A percentile compares a stretch with the other conserved stretches of the same genome.
Conservation (phyloP, 2,888 invertebrate genomes). For the Halictus ligatus region DNA sequence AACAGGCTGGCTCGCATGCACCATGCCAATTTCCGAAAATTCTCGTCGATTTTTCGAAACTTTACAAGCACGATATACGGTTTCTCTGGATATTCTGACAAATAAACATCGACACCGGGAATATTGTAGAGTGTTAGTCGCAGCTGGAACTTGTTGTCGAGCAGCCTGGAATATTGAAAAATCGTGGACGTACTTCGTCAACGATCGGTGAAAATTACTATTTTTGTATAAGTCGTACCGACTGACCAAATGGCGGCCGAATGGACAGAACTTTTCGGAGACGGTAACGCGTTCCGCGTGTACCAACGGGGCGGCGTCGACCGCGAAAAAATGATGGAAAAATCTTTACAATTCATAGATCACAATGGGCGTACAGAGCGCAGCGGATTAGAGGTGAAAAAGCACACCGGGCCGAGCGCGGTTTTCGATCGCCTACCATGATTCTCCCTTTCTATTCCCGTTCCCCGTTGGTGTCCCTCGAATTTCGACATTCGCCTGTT, state of each 20-base stretch:
- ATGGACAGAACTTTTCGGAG: conserved; percentile 2
- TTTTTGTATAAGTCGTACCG: neutral
- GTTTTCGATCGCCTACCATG: conserved; percentile 63
- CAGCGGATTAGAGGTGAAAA: conserved; percentile 65
- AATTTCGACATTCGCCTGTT: conserved; percentile 10
- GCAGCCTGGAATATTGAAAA: neutral
- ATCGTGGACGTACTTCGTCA: neutral
- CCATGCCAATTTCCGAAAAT: neutral
- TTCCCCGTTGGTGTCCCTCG: neutral
- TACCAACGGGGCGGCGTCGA: conserved; percentile 13
- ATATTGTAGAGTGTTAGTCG: neutral
- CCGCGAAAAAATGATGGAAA: conserved; percentile 38
- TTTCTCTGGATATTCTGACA: neutral
- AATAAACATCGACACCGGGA: neutral
- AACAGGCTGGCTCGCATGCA: neutral
- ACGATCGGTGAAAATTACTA: neutral
- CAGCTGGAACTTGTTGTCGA: neutral
- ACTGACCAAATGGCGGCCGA: neutral
- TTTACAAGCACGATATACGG: neutral
- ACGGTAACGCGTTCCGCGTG: conserved; percentile 5
- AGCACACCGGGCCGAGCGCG: conserved; percentile 45
- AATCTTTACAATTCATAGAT: conserved; percentile 58
- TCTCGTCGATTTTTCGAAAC: neutral
- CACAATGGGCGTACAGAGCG: conserved; percentile 55
- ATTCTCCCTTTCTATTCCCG: conserved; percentile 31